Evolutionary conservation across 2,888 invertebrate species (phyloP).

Genomic region (Smittia sp.): DNA sequence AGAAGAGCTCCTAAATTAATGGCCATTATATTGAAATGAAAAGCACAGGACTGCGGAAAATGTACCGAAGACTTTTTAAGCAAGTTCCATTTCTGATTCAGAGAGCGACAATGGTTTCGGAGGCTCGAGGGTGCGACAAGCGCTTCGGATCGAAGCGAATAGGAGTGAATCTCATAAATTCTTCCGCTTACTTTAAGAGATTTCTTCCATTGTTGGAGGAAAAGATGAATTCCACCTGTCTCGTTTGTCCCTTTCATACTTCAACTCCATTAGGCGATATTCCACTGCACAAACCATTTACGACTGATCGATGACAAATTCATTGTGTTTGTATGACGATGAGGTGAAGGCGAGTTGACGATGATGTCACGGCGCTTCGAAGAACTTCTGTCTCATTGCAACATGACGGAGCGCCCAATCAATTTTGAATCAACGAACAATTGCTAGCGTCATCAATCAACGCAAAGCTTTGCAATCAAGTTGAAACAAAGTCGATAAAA

Average conservation of each 20-base stretch:
- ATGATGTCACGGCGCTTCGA: background rate
- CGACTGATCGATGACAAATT: background rate
- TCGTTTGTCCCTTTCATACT: conserved; percentile 16
- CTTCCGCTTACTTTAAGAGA: background rate
- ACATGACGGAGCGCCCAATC: background rate
- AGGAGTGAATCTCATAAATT: background rate
- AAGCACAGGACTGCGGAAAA: background rate
- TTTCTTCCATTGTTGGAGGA: background rate
- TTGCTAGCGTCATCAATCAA: background rate
- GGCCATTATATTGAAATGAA: conserved; percentile 25
- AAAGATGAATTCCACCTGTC: conserved; percentile 4
- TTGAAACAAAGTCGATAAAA: too few relatives aligned
- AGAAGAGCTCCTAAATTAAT: background rate
- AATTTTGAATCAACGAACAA: background rate
- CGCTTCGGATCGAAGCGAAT: conserved; percentile 3
- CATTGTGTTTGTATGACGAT: background rate
- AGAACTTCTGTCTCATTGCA: too few relatives aligned
- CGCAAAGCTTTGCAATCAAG: too few relatives aligned
- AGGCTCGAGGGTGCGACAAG: background rate
- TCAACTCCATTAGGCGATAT: conserved; percentile 20
- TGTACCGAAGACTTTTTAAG: background rate
- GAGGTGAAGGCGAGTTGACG: background rate
- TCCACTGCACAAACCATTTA: background rate
- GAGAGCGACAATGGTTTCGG: background rate
- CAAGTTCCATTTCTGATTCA: background rate